Evolutionary conservation across 2,888 invertebrate genomes (phyloP).

Genomic region (Agrilus mali): DNA sequence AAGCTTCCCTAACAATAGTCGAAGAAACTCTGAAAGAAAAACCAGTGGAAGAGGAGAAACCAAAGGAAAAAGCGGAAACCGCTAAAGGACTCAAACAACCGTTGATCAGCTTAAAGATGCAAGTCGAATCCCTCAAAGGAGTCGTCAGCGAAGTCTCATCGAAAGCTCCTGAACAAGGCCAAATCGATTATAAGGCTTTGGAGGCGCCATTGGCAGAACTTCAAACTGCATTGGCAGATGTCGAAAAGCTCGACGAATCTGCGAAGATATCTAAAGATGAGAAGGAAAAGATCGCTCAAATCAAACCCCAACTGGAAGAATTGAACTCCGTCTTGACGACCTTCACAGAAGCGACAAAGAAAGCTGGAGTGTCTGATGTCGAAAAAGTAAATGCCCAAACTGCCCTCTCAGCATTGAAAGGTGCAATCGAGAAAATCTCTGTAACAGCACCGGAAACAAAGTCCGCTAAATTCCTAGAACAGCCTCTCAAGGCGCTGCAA

Average conservation of each 20-base stretch:
- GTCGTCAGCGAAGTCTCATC: no score
- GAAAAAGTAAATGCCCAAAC: slow-evolving; percentile 4
- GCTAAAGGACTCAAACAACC: no score
- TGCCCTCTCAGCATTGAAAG: slow-evolving; percentile 4
- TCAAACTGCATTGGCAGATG: slow-evolving; percentile 1
- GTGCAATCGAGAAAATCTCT: slow-evolving; percentile 4
- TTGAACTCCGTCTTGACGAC: no score
- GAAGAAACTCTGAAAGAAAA: neutral
- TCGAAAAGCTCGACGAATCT: neutral
- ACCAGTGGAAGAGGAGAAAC: no score
- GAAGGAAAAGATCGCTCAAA: no score
- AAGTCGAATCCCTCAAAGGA: no score
- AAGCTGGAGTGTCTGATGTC: neutral
- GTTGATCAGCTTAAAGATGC: no score
- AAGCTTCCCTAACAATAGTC: neutral
- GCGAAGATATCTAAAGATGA: no score
- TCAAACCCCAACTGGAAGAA: no score
- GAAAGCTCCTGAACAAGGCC: no score
- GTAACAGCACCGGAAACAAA: slow-evolving; percentile 3
- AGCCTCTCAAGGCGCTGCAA: neutral
- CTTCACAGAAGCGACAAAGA: no score
- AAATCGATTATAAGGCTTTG: neutral
- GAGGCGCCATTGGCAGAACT: slow-evolving; percentile 3
- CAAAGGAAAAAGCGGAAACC: no score
- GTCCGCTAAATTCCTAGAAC: slow-evolving; percentile 6